Conservation (phyloP, 30 jellyfish, hydroid and myxozoan genomes). For the Aurelia aurita region DNA sequence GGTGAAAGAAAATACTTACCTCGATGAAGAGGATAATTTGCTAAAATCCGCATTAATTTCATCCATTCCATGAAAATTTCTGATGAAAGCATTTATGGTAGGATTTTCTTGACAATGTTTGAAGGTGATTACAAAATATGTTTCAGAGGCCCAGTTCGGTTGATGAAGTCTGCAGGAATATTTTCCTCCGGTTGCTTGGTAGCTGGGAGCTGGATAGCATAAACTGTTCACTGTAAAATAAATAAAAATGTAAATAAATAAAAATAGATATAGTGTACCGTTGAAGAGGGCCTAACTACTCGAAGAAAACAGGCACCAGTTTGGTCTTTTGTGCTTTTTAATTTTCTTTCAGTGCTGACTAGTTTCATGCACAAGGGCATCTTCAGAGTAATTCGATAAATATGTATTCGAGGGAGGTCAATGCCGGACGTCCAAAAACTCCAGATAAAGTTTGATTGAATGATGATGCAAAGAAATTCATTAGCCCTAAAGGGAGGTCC, state of each 20-base stretch:
- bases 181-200: constrained; percentile 28
- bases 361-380: no score
- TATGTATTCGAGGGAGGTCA: no score
- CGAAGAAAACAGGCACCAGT: no score
- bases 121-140: constrained; percentile 15
- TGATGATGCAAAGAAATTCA: no score
- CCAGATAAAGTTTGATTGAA: no score
- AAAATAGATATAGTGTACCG: no score
- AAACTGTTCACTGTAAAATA: background rate
- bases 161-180: constrained; percentile 41
- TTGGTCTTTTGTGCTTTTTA: no score
- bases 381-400: no score
- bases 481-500: no score
- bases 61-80: constrained; percentile 61
- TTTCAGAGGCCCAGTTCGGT: constrained; percentile 56
- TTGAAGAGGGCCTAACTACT: no score
- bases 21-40: constrained; percentile 30
- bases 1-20: constrained; percentile 1
- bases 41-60: constrained; percentile 48
- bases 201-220: constrained; percentile 44
- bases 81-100: constrained; percentile 26
- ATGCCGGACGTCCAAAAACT: no score
- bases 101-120: constrained; percentile 46
- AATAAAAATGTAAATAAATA: background rate
- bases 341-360: no score